Evolutionary conservation across 2,113 vertebrate species (phyloP), one percentile per base, ranked within the genome.

Genomic region (Percopsis transmontana): DNA sequence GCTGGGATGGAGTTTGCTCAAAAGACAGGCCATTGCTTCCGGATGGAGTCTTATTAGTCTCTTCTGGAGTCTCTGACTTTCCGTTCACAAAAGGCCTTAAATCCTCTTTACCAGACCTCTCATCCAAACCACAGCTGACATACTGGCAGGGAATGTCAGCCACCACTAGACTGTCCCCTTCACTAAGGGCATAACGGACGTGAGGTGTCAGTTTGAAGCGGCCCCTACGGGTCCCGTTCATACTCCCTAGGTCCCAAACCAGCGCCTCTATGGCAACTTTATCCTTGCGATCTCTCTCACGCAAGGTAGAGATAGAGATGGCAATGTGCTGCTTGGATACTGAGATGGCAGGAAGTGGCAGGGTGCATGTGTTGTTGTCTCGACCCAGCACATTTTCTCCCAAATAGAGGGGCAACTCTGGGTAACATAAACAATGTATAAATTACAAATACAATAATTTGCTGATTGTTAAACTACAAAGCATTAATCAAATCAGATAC

Each of bases 121-220:
- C 21, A 1, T 74, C 58, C 53, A 14, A 19, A 15, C 56, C 8
- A 12, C 87, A 79, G 39, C 66, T 69, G 12, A 87, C 80, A 70
- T 92, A 97, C 53, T 92, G 92, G 79, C 95, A 96, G 2, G 92
- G 93, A 65, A 97, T 89, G 55, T 97, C 94, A 0, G 94, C 95
- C 68, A 97, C 78, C 65, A 93, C 75, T 77, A 97, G 74, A 40
- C 85, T 61, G 42, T 97, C 94, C 14, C 89, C 85, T 44, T 94
- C 89, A 18, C 79, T 84, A 57, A 97, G 89, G 23, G 90, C 89
- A 44, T 96, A 95, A 15, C 88, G 91, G 5, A 94, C 85, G 0
- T 93, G 80, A 8, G 94, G 94, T 1, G 81, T 88, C 65, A 97
- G 83, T 75, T 92, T 88, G 14, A 83, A 58, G 24, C 79, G 90